Evolutionary conservation across 2,113 vertebrate genomes (phyloP).

Genomic region (Larimichthys crocea): DNA sequence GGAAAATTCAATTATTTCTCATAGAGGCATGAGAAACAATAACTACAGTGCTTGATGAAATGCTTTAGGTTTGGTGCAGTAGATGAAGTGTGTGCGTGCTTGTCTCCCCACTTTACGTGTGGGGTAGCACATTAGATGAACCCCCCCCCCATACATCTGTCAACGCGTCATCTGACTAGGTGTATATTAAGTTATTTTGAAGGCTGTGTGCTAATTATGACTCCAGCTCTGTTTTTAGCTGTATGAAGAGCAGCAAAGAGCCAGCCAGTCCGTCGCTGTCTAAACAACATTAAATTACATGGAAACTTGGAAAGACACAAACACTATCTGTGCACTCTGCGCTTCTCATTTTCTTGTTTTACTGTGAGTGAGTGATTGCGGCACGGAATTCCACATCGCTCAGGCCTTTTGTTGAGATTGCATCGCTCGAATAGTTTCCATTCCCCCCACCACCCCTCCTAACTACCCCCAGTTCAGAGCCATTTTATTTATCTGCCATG

Average conservation of each 20-base stretch:
- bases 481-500: constrained; percentile 75
- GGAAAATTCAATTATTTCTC: constrained; percentile 71
- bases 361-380: constrained; percentile 75
- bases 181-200: constrained; percentile 71
- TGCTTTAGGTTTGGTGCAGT: constrained; percentile 9
- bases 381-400: constrained; percentile 74
- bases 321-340: constrained; percentile 48
- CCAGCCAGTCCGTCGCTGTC: constrained; percentile 67
- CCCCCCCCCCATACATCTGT: constrained; percentile 62
- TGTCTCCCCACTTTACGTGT: constrained; percentile 38
- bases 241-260: constrained; percentile 43
- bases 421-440: constrained; percentile 81
- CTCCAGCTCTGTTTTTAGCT: constrained; percentile 44
- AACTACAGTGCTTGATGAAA: constrained; percentile 53
- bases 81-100: constrained; percentile 29
- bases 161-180: constrained; percentile 62
- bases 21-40: constrained; percentile 47
- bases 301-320: constrained; percentile 73
- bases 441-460: constrained; percentile 6
- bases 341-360: constrained; percentile 44
- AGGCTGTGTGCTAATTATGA: constrained; percentile 63
- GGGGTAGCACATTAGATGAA: constrained; percentile 33
- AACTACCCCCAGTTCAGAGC: constrained; percentile 22
- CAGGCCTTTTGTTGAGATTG: constrained; percentile 78
- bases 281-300: constrained; percentile 76